Evolutionary conservation across 2,888 invertebrate species (phyloP).

Genomic region (Callyntrura guangdongensis): DNA sequence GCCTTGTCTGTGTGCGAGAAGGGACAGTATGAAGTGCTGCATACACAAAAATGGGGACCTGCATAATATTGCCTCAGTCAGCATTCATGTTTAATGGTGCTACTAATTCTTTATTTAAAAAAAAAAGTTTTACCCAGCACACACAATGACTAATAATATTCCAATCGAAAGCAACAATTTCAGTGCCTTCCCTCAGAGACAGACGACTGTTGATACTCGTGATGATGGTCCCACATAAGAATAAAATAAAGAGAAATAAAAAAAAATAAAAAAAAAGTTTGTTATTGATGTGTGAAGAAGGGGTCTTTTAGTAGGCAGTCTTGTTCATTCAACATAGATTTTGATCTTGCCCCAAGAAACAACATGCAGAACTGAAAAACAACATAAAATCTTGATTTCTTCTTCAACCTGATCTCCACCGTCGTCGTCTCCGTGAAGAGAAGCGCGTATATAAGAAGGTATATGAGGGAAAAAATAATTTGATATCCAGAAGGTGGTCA

Average conservation of each 20-base stretch:
- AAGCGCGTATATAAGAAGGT: background rate
- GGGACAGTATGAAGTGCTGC: background rate
- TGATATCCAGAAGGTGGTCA: background rate
- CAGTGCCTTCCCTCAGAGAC: background rate
- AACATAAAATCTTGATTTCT: conserved; percentile 75
- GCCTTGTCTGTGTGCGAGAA: background rate
- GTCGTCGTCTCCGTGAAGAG: background rate
- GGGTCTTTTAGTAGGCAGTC: conserved; percentile 60
- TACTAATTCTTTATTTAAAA: conserved; percentile 19
- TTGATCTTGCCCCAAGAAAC: conserved; percentile 70
- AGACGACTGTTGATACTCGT: conserved; percentile 31
- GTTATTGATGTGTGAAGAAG: conserved; percentile 75
- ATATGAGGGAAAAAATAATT: background rate
- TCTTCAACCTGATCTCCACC: conserved; percentile 47
- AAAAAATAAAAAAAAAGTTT: conserved; percentile 34
- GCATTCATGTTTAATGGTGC: conserved; percentile 6
- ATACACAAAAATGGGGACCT: background rate
- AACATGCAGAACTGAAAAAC: conserved; percentile 70
- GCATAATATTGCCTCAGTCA: background rate
- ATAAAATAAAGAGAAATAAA: conserved; percentile 28
- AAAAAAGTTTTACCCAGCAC: conserved; percentile 23
- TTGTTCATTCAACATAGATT: conserved; percentile 71
- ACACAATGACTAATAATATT: conserved; percentile 49
- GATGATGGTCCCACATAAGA: conserved; percentile 65
- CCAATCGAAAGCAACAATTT: background rate